Evolutionary conservation across 2,113 vertebrate species (phyloP), one percentile per base, ranked within the genome.

Genomic region (Corythornis cristatus): DNA sequence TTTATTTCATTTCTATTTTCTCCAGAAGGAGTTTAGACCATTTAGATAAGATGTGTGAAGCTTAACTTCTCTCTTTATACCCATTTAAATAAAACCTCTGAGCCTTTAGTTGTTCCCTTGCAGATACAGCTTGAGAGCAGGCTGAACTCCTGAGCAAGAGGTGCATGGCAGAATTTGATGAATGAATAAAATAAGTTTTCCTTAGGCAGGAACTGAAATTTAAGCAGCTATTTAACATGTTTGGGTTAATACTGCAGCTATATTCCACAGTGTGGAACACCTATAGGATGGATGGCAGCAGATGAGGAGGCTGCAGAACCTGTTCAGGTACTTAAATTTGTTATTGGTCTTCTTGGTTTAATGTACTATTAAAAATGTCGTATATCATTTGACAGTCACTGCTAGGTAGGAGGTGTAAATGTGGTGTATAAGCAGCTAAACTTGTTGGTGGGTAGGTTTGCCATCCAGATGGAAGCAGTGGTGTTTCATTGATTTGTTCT

Each of bases 1-100:
- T 64, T 56, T 43, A 66, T 87, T 92, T 92, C 74, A 84, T 90
- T 84, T 90, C 25, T 86, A 60, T 91, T 93, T 89, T 81, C 71
- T 78, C 65, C 71, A 92, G 71, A 82, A 88, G 71, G 72, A 74
- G 75, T 86, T 91, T 85, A 79, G 79, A 87, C 87, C 4, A 1
- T 90, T 91, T 91, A 91, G 61, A 81, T 74, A 83, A 84, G 78
- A 92, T 20, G 79, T 88, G 85, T 89, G 89, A 95, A 95, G 19
- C 67, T 93, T 89, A 53, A 88, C 71, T 86, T 91, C 61, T 86
- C 79, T 73, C 82, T 93, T 54, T 89, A 12, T 29, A 77, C 35
- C 64, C 60, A 22, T 94, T 83, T 78, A 75, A 95, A 88, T 61
- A 93, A 95, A 96, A 93, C 51, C 85, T 91, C 79, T 19, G 42